Evolutionary conservation across 2,888 invertebrate genomes (phyloP).

Genomic region (Chloromyia formosa): DNA sequence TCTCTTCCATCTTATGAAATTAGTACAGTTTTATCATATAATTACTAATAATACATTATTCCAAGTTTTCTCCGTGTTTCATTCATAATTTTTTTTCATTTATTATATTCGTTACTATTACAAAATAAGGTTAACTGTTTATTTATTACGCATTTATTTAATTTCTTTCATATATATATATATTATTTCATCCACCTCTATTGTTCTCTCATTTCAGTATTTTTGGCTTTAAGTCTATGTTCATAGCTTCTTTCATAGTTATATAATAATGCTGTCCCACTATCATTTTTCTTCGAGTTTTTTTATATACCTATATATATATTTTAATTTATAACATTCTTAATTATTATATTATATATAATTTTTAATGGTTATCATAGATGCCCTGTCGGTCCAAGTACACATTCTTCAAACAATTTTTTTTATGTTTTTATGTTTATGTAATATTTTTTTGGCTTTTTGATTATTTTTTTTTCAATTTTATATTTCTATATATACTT

Average conservation of each 20-base stretch:
- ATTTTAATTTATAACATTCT: slow-evolving; percentile 31
- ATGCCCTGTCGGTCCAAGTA: slow-evolving; percentile 47
- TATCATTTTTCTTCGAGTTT: slow-evolving; percentile 46
- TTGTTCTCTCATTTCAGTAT: slow-evolving; percentile 40
- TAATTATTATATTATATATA: slow-evolving; percentile 23
- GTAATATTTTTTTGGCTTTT: slow-evolving; percentile 51
- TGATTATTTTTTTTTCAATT: slow-evolving; percentile 41
- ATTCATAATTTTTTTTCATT: slow-evolving; percentile 27
- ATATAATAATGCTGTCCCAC: slow-evolving; percentile 46
- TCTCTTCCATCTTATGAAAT: slow-evolving; percentile 14
- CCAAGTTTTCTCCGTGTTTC: slow-evolving; percentile 1
- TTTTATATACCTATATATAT: slow-evolving; percentile 28
- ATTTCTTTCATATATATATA: slow-evolving; percentile 49
- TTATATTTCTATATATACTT: slow-evolving; percentile 33
- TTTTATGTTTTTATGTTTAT: slow-evolving; percentile 48
- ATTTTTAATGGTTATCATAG: slow-evolving; percentile 38
- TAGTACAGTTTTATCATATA: slow-evolving; percentile 30
- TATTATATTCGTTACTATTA: slow-evolving; percentile 45
- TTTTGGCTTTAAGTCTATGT: slow-evolving; percentile 43
- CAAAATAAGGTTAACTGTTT: slow-evolving; percentile 50
- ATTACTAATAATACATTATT: slow-evolving; percentile 35
- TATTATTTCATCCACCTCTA: slow-evolving; percentile 42
- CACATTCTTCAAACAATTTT: slow-evolving; percentile 43
- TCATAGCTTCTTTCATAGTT: slow-evolving; percentile 49
- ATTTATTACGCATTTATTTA: slow-evolving; percentile 45